These are phyloP conservation scores for Rostratula benghalensis DNA, from an alignment of 2,113 vertebrate genomes.

Conservation along the genomic window DNA sequence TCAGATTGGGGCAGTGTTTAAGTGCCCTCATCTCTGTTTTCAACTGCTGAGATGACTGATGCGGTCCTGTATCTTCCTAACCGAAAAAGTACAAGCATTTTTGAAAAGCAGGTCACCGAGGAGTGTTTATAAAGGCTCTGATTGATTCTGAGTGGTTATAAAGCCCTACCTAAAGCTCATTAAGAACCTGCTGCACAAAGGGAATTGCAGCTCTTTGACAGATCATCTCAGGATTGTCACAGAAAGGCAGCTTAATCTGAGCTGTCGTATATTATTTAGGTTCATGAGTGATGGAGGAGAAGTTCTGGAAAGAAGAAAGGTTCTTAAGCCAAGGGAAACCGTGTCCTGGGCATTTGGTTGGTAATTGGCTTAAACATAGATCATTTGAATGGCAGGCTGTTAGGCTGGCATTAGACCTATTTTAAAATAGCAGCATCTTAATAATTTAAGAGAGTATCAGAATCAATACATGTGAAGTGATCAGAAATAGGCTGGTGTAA, in stretches of 20 bases:
- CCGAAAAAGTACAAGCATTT: neutral
- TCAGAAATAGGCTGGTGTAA: neutral
- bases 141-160: conserved; percentile 29
- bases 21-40: neutral
- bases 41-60: neutral
- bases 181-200: conserved; percentile 18
- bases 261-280: neutral
- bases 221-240: neutral
- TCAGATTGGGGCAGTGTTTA: neutral
- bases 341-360: neutral
- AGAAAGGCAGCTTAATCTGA: neutral
- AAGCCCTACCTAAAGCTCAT: conserved; percentile 1
- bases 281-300: neutral
- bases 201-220: neutral
- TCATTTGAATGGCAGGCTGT: neutral
- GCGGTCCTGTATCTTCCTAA: neutral
- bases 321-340: neutral
- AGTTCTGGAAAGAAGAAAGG: neutral
- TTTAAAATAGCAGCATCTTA: neutral
- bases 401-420: neutral
- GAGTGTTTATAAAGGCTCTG: neutral
- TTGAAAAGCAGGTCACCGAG: neutral
- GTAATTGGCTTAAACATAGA: neutral
- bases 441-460: neutral
- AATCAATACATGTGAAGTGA: neutral